Conservation (phyloP, 1,140 invertebrate species). For the Drosophila ercepeae region DNA sequence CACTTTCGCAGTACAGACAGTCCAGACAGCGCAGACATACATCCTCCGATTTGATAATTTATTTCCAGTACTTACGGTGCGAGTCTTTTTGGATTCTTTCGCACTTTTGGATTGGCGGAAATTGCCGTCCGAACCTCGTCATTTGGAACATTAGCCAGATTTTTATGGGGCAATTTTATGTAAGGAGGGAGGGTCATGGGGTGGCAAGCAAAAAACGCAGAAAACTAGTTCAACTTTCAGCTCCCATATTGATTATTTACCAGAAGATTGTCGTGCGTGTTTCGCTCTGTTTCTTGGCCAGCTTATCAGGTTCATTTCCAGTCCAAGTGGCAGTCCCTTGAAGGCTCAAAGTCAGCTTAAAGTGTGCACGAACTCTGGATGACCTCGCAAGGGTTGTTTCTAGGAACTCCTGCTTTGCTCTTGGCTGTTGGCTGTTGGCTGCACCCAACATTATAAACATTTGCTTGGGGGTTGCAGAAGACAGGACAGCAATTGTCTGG, state of each 20-base stretch:
- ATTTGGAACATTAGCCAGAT: constrained; percentile 74
- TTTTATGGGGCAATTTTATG: constrained; percentile 23
- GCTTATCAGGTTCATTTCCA: constrained; percentile 63
- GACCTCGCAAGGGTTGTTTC: constrained; percentile 64
- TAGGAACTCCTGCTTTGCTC: constrained; percentile 48
- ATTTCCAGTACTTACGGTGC: constrained; percentile 56
- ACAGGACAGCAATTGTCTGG: constrained; percentile 57
- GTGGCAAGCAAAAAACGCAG: constrained; percentile 12
- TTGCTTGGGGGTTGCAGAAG: constrained; percentile 37
- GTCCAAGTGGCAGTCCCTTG: neutral
- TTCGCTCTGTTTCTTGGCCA: constrained; percentile 23
- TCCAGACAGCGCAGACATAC: constrained; percentile 14
- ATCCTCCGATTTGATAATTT: constrained; percentile 52
- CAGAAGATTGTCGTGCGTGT: constrained; percentile 53
- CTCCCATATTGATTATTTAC: constrained; percentile 62
- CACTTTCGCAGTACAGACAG: constrained; percentile 50
- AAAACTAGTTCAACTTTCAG: constrained; percentile 64
- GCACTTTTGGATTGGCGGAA: constrained; percentile 38
- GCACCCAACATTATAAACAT: constrained; percentile 54
- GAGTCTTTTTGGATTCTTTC: constrained; percentile 58
- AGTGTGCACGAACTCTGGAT: constrained; percentile 65
- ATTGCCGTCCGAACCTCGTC: constrained; percentile 68
- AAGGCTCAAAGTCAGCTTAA: constrained; percentile 53
- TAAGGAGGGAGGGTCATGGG: constrained; percentile 17
- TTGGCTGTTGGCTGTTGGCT: too few relatives aligned